phyloP scores from a whole-genome alignment of 2,113 vertebrate species.

The Chaetops frenatus region DNA sequence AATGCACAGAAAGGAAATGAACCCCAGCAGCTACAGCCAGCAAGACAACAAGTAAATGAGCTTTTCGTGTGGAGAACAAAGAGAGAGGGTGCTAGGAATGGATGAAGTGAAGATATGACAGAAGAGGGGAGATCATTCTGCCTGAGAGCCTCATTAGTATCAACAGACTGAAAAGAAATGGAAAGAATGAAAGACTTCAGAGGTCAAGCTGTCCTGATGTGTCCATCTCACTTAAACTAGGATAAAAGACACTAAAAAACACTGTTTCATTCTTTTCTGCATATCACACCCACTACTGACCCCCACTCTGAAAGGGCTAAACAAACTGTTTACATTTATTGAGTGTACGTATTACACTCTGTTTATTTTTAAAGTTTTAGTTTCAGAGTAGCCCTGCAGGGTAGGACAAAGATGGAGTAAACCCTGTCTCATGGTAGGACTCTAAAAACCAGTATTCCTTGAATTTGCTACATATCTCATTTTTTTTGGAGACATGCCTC shows the following conservation, averaged over 20 bases:
- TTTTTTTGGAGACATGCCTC: neutral
- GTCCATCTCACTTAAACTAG: neutral
- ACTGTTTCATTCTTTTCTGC: neutral
- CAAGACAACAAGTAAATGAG: slow-evolving; percentile 55
- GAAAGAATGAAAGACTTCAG: slow-evolving; percentile 5
- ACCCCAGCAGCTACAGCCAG: slow-evolving; percentile 22
- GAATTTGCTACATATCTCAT: neutral
- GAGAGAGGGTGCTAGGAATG: neutral
- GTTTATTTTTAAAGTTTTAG: neutral
- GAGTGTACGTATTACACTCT: neutral
- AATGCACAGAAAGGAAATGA: slow-evolving; percentile 38
- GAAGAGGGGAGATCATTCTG: neutral
- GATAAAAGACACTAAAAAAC: neutral
- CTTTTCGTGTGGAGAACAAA: slow-evolving; percentile 7
- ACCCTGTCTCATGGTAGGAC: neutral
- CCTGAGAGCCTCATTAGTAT: neutral
- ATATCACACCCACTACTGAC: neutral
- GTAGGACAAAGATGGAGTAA: neutral
- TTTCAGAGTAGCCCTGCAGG: neutral
- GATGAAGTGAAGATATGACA: neutral
- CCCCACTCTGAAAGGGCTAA: neutral
- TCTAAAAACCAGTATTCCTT: neutral
- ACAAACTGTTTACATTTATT: neutral
- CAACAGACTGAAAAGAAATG: slow-evolving; percentile 6
- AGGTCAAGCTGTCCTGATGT: neutral